Base-by-base conservation (phyloP, 35 echinoderm and acorn worm genomes). In the Patiria miniata region DNA sequence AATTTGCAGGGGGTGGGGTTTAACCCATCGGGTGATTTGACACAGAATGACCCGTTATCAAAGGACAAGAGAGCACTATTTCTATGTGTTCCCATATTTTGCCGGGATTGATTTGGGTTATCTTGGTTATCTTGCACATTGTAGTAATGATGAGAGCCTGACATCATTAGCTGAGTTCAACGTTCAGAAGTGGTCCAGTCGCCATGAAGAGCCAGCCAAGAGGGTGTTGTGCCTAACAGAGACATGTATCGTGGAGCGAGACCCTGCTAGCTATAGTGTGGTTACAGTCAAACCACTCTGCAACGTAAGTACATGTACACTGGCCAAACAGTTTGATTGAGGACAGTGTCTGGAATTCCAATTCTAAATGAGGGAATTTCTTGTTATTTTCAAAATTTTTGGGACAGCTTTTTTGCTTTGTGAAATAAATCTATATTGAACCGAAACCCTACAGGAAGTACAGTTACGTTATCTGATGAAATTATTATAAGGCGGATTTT, bases 101-200 rank as follows among this genome's bases (percentile, higher is more conserved):
- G 4, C 42, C 12, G 42, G 12, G 12, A 47, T 4, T 4, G 42
- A 47, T 47, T 47, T 47, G 42, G 42, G 42, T 47, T 47, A 4
- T 47, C 42, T 47, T 47, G 4, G 4, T 4, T 47, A 6, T 6
- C 12, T 47, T 47, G 42, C 42, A 12, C 42, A 37, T 81, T 76
- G 6, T 39, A 99, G 96, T 68, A 79, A 86, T 84, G 96, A 99
- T 80, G 93, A 99, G 39, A 86, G 86, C 39, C 69, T 99, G 83
- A 99, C 96, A 38, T 99, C 96, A 18, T 53, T 99, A 40, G 96
- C 96, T 0, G 96, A 99, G 79, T 99, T 99, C 78, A 83, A 81
- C 10, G 96, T 99, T 36, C 95, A 95, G 83, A 99, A 99, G 77
- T 92, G 76, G 78, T 89, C 79, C 32, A 68, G 44, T 0, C 47